Percentiles rank a stretch among this genome's conserved stretches.
These are phyloP conservation scores for Ochropleura plecta DNA, from an alignment of 2,888 invertebrate genomes.

Conservation along the genomic window DNA sequence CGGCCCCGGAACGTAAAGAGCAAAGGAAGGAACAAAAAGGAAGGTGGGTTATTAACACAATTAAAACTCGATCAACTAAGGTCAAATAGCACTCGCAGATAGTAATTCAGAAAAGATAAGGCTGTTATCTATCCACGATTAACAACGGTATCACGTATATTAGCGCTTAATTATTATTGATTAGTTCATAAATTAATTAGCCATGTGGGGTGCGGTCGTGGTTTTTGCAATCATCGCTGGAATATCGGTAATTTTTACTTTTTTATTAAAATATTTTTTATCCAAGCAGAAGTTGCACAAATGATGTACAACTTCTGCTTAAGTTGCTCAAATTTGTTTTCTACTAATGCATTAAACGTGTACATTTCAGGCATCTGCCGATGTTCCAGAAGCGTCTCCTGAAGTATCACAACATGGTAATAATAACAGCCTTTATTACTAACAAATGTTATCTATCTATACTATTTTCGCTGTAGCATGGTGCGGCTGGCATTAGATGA, in stretches of 20 bases:
- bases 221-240: slow-evolving; percentile 67
- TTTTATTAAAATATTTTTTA: background rate
- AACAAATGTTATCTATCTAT: too few relatives aligned
- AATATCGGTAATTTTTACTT: slow-evolving; percentile 66
- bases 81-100: background rate
- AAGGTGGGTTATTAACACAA: too few relatives aligned
- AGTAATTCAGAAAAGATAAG: background rate
- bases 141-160: slow-evolving; percentile 22
- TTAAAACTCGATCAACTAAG: background rate
- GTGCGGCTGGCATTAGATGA: too few relatives aligned
- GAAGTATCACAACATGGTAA: slow-evolving; percentile 35
- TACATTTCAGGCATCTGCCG: slow-evolving; percentile 54
- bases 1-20: too few relatives aligned
- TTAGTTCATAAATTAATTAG: slow-evolving; percentile 7
- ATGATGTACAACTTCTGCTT: too few relatives aligned
- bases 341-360: background rate
- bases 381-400: slow-evolving; percentile 29
- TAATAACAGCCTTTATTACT: too few relatives aligned
- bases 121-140: slow-evolving; percentile 5
- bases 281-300: too few relatives aligned
- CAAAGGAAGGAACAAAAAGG: too few relatives aligned
- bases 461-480: too few relatives aligned
- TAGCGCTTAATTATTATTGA: slow-evolving; percentile 28
- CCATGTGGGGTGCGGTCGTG: slow-evolving; percentile 68
- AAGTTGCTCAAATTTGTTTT: background rate